Evolutionary conservation across 2,113 vertebrate genomes (phyloP).

Genomic region (Mormoops blainvillei): DNA sequence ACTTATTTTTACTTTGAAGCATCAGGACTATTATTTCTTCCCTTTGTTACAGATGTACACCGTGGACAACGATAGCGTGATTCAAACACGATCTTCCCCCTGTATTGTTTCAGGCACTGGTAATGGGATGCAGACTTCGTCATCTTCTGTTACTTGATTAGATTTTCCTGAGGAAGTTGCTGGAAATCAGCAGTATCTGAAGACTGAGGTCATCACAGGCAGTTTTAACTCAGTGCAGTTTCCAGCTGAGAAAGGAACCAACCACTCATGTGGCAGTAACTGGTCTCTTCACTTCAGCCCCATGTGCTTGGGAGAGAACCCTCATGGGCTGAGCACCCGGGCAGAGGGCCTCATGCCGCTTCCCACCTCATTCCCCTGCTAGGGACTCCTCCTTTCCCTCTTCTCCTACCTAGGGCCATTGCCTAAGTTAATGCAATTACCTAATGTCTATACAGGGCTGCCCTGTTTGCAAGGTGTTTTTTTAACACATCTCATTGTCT

Average conservation of each 20-base stretch:
- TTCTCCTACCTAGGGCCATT: background rate
- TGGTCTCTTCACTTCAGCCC: background rate
- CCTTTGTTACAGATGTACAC: background rate
- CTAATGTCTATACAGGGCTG: background rate
- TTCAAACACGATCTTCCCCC: background rate
- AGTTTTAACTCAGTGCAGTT: background rate
- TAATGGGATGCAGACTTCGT: rapidly evolving
- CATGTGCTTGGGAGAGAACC: background rate
- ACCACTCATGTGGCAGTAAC: background rate
- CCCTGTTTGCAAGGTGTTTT: background rate
- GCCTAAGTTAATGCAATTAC: background rate
- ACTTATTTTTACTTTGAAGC: background rate
- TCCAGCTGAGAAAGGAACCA: background rate
- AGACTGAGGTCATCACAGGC: background rate
- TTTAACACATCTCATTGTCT: background rate
- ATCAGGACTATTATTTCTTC: background rate
- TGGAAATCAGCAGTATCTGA: background rate
- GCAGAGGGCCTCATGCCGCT: background rate
- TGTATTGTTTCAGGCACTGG: no score
- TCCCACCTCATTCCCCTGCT: no score
- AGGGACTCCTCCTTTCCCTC: background rate
- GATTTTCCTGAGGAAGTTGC: background rate
- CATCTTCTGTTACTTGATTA: background rate
- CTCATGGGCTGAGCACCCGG: background rate
- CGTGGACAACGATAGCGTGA: rapidly evolving